Conservation (phyloP, 2,888 invertebrate genomes). For the Athripsodes cinereus region DNA sequence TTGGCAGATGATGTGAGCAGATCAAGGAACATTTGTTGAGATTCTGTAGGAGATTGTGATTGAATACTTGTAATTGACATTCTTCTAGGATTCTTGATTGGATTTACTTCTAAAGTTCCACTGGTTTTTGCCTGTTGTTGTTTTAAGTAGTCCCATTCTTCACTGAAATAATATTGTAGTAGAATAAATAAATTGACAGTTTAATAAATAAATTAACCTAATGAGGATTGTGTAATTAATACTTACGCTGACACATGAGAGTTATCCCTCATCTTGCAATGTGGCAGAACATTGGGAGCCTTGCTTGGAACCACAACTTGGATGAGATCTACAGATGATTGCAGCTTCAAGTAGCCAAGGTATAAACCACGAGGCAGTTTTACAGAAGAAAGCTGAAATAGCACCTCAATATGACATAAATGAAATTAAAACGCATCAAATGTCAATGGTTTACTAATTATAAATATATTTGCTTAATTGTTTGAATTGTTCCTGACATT, state of each 20-base stretch:
- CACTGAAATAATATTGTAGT: constrained; percentile 47
- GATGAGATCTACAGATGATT: constrained; percentile 91
- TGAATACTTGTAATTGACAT: constrained; percentile 34
- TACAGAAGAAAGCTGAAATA: constrained; percentile 71
- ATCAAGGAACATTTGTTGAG: constrained; percentile 74
- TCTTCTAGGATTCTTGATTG: constrained; percentile 40
- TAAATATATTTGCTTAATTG: too few relatives aligned
- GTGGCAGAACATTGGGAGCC: constrained; percentile 91
- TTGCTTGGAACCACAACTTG: constrained; percentile 88
- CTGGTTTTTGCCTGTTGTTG: constrained; percentile 46
- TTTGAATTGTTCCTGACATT: too few relatives aligned
- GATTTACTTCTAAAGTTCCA: constrained; percentile 33
- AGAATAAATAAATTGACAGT: constrained; percentile 31
- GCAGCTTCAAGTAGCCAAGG: constrained; percentile 92
- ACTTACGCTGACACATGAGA: constrained; percentile 92
- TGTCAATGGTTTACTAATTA: background rate
- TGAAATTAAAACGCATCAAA: background rate
- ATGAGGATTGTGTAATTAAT: constrained; percentile 16
- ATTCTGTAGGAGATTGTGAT: constrained; percentile 58
- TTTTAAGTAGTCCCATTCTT: constrained; percentile 92
- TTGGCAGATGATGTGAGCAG: constrained; percentile 68
- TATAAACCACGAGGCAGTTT: constrained; percentile 85
- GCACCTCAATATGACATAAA: background rate
- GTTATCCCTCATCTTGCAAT: constrained; percentile 88
- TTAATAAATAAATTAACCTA: background rate